Evolutionary conservation across 2,113 vertebrate species (phyloP), one percentile per base, ranked within the genome.

Genomic region (Nothobranchius kuhntae): DNA sequence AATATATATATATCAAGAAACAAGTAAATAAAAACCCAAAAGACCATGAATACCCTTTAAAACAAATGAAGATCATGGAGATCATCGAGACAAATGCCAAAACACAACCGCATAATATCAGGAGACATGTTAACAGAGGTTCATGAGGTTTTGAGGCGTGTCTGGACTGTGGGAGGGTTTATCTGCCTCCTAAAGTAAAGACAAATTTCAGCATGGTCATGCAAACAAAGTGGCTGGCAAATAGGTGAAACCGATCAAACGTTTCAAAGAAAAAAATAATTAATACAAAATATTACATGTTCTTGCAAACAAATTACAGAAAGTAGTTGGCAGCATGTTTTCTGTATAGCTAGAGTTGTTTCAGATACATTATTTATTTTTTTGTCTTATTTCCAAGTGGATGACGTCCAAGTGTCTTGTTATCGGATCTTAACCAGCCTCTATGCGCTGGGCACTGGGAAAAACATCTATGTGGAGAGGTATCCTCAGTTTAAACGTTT

Each of bases 381-480:
- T 73, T 58, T 30, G 30, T 30, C 30, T 30, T 53, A 67, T 64
- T 52, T 90, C 83, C 61, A 89, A 99, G 97, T 99, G 94, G 95
- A 95, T 68, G 96, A 98, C 44, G 95, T 99, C 63, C 98, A 99
- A 85, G 93, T 96, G 84, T 98, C 98, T 48, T 99, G 98, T 86
- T 99, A 99, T 87, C 93, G 95, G 65, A 97, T 98, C 84, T 91
- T 99, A 76, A 95, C 93, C 87, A 98, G 98, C 76, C 94, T 99
- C 1, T 98, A 98, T 74, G 94, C 96, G 4, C 93, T 99, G 67
- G 98, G 97, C 47, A 99, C 97, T 15, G 97, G 97, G 52, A 99
- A 98, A 87, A 99, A 99, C 91, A 98, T 98, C 88, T 99, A 98
- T n/a, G 96, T 99, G 71, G 98, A 99, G 91, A 96, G 98, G 98